Evolutionary conservation across 2,113 vertebrate species (phyloP).

Genomic region (Guaruba guarouba): DNA sequence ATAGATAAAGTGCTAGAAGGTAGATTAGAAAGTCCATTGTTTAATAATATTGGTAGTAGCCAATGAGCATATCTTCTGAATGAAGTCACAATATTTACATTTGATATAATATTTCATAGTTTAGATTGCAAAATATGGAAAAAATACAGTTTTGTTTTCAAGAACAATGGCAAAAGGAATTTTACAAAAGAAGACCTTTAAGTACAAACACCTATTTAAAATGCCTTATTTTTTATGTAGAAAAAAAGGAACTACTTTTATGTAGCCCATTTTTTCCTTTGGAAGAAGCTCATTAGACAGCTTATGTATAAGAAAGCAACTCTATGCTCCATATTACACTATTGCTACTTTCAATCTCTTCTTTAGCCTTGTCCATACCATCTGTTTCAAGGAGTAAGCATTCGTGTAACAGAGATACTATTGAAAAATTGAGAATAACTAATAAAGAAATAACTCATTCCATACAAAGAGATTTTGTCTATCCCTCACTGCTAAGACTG

Average conservation of each 20-base stretch:
- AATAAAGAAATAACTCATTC: background rate
- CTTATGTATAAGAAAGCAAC: background rate
- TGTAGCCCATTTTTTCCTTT: background rate
- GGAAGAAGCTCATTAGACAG: background rate
- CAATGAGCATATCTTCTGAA: background rate
- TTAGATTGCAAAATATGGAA: background rate
- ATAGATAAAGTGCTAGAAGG: background rate
- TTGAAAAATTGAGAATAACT: background rate
- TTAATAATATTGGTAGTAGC: background rate
- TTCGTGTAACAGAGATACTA: background rate
- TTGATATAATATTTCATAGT: background rate
- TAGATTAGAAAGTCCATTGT: background rate
- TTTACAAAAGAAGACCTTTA: background rate
- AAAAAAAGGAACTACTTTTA: background rate
- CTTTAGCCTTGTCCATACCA: background rate
- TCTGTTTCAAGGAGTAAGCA: background rate
- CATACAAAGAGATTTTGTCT: background rate
- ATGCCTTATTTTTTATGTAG: background rate
- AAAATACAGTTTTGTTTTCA: background rate
- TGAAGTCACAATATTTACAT: background rate
- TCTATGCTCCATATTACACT: background rate
- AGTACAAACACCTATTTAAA: background rate
- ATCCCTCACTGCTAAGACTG: background rate
- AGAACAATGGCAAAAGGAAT: background rate
- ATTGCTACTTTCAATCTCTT: background rate